These are phyloP conservation scores for Onychorhynchus coronatus DNA, from an alignment of 2,113 vertebrate genomes.

Conservation along the genomic window DNA sequence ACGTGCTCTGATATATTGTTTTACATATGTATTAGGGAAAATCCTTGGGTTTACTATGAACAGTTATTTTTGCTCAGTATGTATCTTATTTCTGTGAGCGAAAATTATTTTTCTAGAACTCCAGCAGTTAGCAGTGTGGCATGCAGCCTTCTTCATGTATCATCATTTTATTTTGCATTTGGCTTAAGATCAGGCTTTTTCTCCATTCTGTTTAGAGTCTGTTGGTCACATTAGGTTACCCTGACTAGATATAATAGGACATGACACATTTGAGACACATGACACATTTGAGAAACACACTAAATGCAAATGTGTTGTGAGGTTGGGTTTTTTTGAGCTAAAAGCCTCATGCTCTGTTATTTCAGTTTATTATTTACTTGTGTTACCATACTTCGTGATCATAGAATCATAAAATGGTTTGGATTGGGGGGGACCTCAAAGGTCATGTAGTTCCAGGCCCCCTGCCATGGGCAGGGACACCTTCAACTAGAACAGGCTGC, in stretches of 20 bases:
- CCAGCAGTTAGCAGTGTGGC: rapidly evolving
- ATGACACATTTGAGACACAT: background rate
- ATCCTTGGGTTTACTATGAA: background rate
- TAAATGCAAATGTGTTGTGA: background rate
- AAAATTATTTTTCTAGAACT: background rate
- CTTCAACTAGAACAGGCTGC: background rate
- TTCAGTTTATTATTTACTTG: background rate
- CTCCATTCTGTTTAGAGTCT: background rate
- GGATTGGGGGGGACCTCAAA: background rate
- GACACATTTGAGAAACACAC: background rate
- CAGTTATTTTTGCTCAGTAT: background rate
- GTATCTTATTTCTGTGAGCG: background rate
- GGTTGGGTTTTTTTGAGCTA: background rate
- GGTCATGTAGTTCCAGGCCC: background rate
- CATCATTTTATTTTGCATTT: background rate
- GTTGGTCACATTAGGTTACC: background rate
- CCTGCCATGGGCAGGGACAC: background rate
- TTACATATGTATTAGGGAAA: background rate
- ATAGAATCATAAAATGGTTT: background rate
- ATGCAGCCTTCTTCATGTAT: background rate
- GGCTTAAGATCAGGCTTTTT: background rate
- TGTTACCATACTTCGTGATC: background rate
- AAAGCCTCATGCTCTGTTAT: background rate
- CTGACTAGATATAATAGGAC: background rate
- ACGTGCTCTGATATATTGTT: background rate